phyloP scores from a whole-genome alignment of 2,888 invertebrate species.

The Poecilus cupreus region DNA sequence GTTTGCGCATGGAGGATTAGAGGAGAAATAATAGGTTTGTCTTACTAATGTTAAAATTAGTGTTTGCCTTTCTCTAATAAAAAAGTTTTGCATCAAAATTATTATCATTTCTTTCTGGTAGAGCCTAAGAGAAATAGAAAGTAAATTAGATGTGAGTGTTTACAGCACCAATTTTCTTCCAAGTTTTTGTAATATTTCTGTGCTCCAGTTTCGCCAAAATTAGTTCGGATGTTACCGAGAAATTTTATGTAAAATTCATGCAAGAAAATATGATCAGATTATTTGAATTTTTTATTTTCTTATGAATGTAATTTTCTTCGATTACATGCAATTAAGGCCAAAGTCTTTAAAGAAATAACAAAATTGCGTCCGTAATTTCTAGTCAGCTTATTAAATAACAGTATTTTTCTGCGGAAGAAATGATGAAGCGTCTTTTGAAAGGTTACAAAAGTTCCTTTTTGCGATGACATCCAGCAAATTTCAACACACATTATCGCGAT shows the following conservation, averaged over 20 bases:
- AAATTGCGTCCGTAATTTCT: slow-evolving; percentile 11
- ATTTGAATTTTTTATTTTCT: slow-evolving; percentile 21
- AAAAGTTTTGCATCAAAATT: no score
- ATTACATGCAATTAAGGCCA: slow-evolving; percentile 27
- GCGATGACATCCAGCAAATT: neutral
- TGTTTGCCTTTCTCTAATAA: no score
- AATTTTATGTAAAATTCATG: neutral
- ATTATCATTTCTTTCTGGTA: no score
- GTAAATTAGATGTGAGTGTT: no score
- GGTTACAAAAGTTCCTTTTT: slow-evolving; percentile 22
- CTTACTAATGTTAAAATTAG: no score
- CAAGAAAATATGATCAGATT: neutral
- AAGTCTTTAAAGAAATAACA: slow-evolving; percentile 13
- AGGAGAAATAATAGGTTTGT: no score
- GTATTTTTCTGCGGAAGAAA: slow-evolving; percentile 11
- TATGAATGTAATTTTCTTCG: slow-evolving; percentile 20
- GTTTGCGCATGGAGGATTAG: no score
- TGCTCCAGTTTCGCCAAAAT: no score
- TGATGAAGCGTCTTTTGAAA: neutral
- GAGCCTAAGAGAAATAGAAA: no score
- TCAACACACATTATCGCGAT: slow-evolving; percentile 1
- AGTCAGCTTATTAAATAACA: slow-evolving; percentile 17
- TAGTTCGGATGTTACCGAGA: no score
- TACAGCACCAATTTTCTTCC: no score
- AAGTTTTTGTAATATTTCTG: no score